Evolutionary conservation across 2,797 vertebrate species (phyloP), one percentile per base, ranked within the genome.

Genomic region (Meda fulgida): DNA sequence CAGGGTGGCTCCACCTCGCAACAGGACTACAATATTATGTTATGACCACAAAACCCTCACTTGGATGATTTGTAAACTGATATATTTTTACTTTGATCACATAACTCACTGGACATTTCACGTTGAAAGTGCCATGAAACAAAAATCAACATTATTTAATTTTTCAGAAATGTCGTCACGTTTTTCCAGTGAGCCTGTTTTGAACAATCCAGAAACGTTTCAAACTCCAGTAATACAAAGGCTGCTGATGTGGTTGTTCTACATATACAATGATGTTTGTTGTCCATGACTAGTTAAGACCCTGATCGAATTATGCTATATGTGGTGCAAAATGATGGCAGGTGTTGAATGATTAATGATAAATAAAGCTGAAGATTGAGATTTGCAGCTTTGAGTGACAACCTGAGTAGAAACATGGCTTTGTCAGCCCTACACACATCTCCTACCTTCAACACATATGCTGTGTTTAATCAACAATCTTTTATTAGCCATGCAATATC

Each of bases 391-490:
- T 67, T 69, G 38, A 78, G 19, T 78, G 75, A 84, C 83, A 84
- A 46, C 65, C 48, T 29, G n/a, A 60, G 46, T 11, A 46, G 78
- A 69, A 78, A 58, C 63, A 71, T 23, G 48, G 31, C 16, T 31
- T 78, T 60, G 40, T 78, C 73, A 78, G 23, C 51, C 6, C 31
- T 3, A 16, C 8, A 77, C 85, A 53, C 23, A 65, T 38, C 38
- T 70, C 63, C 29, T 51, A 63, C 77, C 29, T 83, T 86, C 67
- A 71, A 78, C 85, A 83, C 36, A 71, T 58, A 86, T 29, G 73
- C 81, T 72, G 43, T 66, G 75, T 83, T 86, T 86, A 86, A 86
- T 86, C 85, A 86, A 83, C 55, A 72, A 71, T 70, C 63, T 70
- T 82, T 40, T 78, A 83, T 86, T 79, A 72, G 67, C 58, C 51